phyloP scores from a whole-genome alignment of 2,113 vertebrate species.

The Hymenochirus boettgeri region DNA sequence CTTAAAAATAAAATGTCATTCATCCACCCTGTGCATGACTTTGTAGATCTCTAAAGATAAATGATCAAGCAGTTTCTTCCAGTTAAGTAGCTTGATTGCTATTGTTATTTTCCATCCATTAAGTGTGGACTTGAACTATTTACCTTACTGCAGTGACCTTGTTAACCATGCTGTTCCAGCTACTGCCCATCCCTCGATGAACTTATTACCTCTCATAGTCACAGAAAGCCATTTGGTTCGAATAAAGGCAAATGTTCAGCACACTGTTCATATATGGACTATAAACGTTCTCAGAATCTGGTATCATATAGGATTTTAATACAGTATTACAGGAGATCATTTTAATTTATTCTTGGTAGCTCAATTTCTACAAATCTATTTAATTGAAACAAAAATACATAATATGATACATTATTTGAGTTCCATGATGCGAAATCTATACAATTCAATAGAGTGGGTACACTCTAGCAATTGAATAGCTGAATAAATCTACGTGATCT shows the following conservation, averaged over 20 bases:
- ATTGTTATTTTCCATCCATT: constrained; percentile 67
- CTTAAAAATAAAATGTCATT: no score
- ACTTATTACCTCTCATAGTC: constrained; percentile 71
- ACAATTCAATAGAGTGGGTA: no score
- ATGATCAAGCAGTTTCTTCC: not conserved
- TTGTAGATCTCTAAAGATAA: not conserved
- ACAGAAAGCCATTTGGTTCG: constrained; percentile 30
- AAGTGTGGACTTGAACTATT: constrained; percentile 72
- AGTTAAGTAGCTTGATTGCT: constrained; percentile 49
- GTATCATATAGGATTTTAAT: no score
- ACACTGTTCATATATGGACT: not conserved
- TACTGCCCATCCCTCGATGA: constrained; percentile 65
- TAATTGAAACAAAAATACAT: no score
- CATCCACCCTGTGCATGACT: not conserved
- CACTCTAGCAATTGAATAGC: not conserved
- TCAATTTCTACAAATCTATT: no score
- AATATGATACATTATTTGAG: no score
- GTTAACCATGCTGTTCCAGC: constrained; percentile 60
- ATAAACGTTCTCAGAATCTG: no score
- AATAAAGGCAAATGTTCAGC: constrained; percentile 11
- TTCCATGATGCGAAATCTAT: no score
- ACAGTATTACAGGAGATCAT: no score
- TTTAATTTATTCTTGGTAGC: no score
- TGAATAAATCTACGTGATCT: constrained; percentile 20
- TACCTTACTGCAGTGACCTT: constrained; percentile 64